Conservation (phyloP, 2,113 vertebrate species). For the Jaculus jaculus region DNA sequence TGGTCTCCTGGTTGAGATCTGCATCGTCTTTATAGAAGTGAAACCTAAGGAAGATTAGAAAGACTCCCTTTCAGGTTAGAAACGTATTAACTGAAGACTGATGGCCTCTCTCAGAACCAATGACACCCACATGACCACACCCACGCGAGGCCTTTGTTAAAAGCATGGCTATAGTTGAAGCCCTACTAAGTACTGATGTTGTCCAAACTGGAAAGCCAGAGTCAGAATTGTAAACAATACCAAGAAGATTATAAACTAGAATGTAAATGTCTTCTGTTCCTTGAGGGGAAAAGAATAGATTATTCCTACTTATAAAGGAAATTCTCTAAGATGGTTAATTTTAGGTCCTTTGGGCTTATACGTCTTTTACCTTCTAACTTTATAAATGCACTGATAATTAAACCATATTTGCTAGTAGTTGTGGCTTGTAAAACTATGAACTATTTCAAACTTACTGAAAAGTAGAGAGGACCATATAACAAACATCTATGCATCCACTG, state of each 20-base stretch:
- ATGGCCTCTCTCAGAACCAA: slow-evolving; percentile 52
- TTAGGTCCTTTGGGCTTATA: background rate
- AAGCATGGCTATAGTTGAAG: slow-evolving; percentile 14
- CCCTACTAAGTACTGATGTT: background rate
- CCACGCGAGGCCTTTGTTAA: background rate
- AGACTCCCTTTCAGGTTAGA: slow-evolving; percentile 52
- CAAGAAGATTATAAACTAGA: background rate
- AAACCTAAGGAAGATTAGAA: slow-evolving; percentile 56
- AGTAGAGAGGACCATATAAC: background rate
- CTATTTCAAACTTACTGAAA: slow-evolving; percentile 29
- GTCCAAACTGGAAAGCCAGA: slow-evolving; percentile 36
- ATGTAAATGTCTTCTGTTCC: slow-evolving; percentile 37
- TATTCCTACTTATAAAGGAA: slow-evolving; percentile 19
- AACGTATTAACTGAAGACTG: slow-evolving; percentile 38
- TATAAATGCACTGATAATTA: background rate
- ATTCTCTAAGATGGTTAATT: background rate
- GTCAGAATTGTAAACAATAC: background rate
- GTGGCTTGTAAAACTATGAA: background rate
- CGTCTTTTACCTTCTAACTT: background rate
- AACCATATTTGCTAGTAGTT: slow-evolving; percentile 6
- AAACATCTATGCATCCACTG: background rate
- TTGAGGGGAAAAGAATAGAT: background rate
- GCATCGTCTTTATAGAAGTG: slow-evolving; percentile 66
- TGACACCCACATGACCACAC: background rate
- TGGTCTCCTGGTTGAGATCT: slow-evolving; percentile 23